Conservation (phyloP, 2,797 vertebrate genomes). For the Harpagifer antarcticus region DNA sequence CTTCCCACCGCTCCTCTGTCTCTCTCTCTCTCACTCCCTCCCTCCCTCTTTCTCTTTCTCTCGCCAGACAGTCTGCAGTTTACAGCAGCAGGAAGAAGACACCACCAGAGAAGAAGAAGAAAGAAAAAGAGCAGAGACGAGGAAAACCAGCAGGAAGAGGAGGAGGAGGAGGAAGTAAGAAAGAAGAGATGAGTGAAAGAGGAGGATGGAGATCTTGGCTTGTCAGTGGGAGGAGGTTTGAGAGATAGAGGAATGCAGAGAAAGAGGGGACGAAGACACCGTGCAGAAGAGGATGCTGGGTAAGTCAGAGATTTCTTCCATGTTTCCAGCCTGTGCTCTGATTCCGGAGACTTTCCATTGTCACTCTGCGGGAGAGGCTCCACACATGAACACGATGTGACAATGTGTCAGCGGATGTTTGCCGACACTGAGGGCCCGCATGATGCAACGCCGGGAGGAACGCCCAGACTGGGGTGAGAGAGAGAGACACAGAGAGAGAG, state of each 20-base stretch:
- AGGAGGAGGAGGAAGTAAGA: constrained; percentile 26
- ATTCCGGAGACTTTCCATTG: constrained; percentile 59
- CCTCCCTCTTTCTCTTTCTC: constrained; percentile 34
- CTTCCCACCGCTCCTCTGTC: constrained; percentile 67
- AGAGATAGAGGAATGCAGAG: constrained; percentile 75
- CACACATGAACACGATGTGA: constrained; percentile 74
- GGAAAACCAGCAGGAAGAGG: background rate
- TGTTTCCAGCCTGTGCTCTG: constrained; percentile 24
- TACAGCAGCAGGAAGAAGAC: constrained; percentile 71
- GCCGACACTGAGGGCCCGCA: constrained; percentile 71
- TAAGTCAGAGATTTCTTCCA: constrained; percentile 67
- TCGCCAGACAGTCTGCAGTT: constrained; percentile 81
- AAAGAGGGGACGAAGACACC: constrained; percentile 51
- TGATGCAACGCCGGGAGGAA: constrained; percentile 74
- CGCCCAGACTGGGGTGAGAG: constrained; percentile 54
- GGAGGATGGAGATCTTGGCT: constrained; percentile 51
- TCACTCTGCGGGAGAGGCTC: constrained; percentile 64
- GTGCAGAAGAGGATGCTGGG: constrained; percentile 64
- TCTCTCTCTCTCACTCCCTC: constrained; percentile 23
- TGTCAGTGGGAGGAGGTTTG: constrained; percentile 60
- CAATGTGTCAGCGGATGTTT: constrained; percentile 81
- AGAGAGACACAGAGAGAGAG: constrained; percentile 30
- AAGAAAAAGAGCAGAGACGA: constrained; percentile 23
- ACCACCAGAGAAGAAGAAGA: constrained; percentile 54
- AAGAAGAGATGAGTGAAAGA: constrained; percentile 53